Base-by-base conservation (phyloP, 2,113 vertebrate species). In the Pithys albifrons region DNA sequence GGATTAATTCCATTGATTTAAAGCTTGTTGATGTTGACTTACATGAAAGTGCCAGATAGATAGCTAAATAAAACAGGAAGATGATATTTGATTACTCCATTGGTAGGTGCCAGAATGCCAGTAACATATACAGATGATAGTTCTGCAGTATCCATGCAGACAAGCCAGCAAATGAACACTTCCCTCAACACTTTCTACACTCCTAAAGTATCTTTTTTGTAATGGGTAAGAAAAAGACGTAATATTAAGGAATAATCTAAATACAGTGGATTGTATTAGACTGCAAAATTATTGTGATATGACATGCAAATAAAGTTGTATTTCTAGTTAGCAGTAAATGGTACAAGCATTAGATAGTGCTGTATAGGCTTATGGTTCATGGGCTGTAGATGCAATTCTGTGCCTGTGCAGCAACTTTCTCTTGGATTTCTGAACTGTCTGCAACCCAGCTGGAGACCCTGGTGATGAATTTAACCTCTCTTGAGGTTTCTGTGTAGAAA, bases 31-130 rank as follows among this genome's bases (percentile, higher is more conserved):
- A 88, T 10, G 27, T 43, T 74, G 78, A 71, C 33, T 77, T 85
- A 24, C 10, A 13, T 54, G n/a, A 24, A 88, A 70, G 27, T 88
- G 52, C 20, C 33, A 49, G 35, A 65, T 94, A 41, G 37, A 35
- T 57, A 74, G 52, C 58, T 72, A 76, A 91, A 77, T 95, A 91
- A 85, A 96, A 61, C 51, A 77, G 23, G 52, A 83, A 83, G 57
- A 20, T 80, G 28, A 88, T 73, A 13, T 85, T 90, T 89, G 43
- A 51, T 94, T 75, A 41, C 39, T 91, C 39, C 19, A 20, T 43
- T 41, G 43, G 43, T 80, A 64, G 49, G 29, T 70, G 20, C 46
- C 57, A 82, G 66, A 84, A 77, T 82, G 52, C 18, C 41, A 52
- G 49, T 65, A 73, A 69, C 45, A 3, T 78, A 19, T 67, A 23